phyloP scores from a whole-genome alignment of 2,113 vertebrate genomes.

The Platysteira castanea region DNA sequence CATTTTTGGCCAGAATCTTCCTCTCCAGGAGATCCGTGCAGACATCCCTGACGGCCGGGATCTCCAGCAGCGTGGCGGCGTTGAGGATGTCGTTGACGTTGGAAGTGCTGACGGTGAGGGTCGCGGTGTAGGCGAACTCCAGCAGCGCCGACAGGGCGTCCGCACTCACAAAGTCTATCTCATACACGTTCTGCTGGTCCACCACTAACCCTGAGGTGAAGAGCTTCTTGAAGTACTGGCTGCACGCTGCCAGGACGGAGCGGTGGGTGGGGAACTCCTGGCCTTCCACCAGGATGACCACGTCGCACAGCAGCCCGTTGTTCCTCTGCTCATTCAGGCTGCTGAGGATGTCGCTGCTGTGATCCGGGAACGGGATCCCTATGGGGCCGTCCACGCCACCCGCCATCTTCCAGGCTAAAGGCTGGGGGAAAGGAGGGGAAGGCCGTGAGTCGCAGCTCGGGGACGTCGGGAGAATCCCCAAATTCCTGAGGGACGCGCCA shows the following conservation, averaged over 20 bases:
- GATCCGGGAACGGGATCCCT: conserved; percentile 97
- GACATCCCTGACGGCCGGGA: conserved; percentile 91
- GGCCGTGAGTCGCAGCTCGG: not conserved
- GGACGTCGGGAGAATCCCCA: not conserved
- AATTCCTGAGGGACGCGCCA: accelerated
- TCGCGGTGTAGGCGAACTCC: conserved; percentile 98
- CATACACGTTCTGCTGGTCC: conserved; percentile 94
- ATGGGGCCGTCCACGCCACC: conserved; percentile 92
- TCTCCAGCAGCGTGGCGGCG: conserved; percentile 91
- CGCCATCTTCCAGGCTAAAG: conserved; percentile 76
- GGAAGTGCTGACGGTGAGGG: conserved; percentile 91
- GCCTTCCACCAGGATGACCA: conserved; percentile 91
- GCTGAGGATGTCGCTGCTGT: conserved; percentile 94
- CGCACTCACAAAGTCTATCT: conserved; percentile 91
- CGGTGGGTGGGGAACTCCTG: conserved; percentile 96
- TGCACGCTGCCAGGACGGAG: conserved; percentile 95
- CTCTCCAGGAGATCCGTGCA: conserved; percentile 96
- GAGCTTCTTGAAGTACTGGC: conserved; percentile 97
- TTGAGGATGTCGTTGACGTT: conserved; percentile 93
- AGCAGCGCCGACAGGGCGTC: conserved; percentile 92
- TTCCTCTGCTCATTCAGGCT: conserved; percentile 93
- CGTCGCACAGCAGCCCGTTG: conserved; percentile 91
- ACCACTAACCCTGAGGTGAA: conserved; percentile 94
- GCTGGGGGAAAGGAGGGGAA: not conserved
- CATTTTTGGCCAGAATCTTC: conserved; percentile 86